Evolutionary conservation across 2,888 invertebrate genomes (phyloP), one percentile per base, ranked within the genome.

Genomic region (Digitonthophagus gazella): DNA sequence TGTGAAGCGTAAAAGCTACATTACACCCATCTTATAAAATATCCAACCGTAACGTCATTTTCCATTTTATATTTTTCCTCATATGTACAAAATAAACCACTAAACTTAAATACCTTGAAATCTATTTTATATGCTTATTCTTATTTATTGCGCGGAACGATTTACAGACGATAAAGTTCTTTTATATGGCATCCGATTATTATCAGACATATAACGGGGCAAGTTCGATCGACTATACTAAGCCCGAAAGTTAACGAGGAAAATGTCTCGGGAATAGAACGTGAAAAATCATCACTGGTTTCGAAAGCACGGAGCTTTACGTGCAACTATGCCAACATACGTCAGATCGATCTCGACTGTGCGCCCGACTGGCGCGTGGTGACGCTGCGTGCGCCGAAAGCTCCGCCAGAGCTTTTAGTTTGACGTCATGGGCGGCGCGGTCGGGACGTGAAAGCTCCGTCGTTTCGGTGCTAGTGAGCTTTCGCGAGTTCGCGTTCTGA

Each of bases 361-460:
- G 22, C 65, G 58, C 4, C 58, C 20, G 19, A 14, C n/a, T 58
- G 65, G 14, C 66, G 15, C 20, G 20, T 15, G 71, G 65, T 58
- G 64, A 64, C 67, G 67, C 65, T 67, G 15, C 20, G 5, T 15
- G 64, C 65, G 61, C 20, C 8, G 58, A 19, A 55, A 58, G 64
- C 64, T 20, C 58, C 22, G 20, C 67, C 66, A 54, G 64, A 65
- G 65, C 66, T 70, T 65, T 61, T 65, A 61, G 81, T 81, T 79
- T 81, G 80, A 81, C 81, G 81, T 81, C 80, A 81, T 76, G 79
- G 75, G 78, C 76, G 79, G 77, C 72, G 74, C 73, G 72, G 77
- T 74, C 78, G 78, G 73, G 76, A 19, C 61, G 61, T 61, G 61
- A 61, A 19, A 18, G 61, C 61, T 16, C 61, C 19, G 18, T 61